A percentile compares a stretch with the other conserved stretches of the same genome.
Conservation (phyloP, 2,888 invertebrate genomes). For the Temnothorax ravouxi region DNA sequence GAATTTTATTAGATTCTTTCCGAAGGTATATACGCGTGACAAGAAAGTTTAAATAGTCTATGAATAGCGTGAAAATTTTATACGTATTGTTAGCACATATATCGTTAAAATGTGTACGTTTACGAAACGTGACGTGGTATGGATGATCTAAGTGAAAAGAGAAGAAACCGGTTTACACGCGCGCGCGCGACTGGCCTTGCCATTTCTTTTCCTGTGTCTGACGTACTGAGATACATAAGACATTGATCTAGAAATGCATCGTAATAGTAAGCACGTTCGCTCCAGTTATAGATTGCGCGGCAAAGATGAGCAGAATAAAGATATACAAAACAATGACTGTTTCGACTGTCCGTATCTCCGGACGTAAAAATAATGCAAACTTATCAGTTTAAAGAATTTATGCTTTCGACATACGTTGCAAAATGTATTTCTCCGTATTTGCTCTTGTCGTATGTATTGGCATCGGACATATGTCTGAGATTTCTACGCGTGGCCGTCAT, state of each 20-base stretch:
- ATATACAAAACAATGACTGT: constrained; percentile 21
- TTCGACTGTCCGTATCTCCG: constrained; percentile 3
- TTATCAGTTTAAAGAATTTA: constrained; percentile 7
- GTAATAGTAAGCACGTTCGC: constrained; percentile 12
- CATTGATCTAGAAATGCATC: constrained; percentile 48
- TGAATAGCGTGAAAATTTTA: constrained; percentile 13
- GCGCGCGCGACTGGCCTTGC: constrained; percentile 27
- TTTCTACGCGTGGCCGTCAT: constrained; percentile 25
- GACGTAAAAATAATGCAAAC: not conserved
- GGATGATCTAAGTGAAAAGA: constrained; percentile 39
- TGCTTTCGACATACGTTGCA: constrained; percentile 17
- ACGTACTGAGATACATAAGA: constrained; percentile 28
- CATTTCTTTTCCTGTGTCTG: not conserved
- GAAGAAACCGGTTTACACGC: constrained; percentile 43
- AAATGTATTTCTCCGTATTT: constrained; percentile 23
- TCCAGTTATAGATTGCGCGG: constrained; percentile 2
- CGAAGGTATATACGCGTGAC: not conserved
- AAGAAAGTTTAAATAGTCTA: not conserved
- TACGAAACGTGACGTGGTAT: constrained; percentile 10
- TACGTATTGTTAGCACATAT: not conserved
- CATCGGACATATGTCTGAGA: constrained; percentile 29
- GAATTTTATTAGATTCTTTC: not conserved
- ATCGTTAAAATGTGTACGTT: not conserved
- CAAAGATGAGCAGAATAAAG: constrained; percentile 1
- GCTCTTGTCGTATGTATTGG: constrained; percentile 5